A percentile compares a stretch with the other conserved stretches of the same genome.
These are phyloP conservation scores for Rhadinocentrus ornatus DNA, from an alignment of 2,797 vertebrate genomes.

Conservation along the genomic window DNA sequence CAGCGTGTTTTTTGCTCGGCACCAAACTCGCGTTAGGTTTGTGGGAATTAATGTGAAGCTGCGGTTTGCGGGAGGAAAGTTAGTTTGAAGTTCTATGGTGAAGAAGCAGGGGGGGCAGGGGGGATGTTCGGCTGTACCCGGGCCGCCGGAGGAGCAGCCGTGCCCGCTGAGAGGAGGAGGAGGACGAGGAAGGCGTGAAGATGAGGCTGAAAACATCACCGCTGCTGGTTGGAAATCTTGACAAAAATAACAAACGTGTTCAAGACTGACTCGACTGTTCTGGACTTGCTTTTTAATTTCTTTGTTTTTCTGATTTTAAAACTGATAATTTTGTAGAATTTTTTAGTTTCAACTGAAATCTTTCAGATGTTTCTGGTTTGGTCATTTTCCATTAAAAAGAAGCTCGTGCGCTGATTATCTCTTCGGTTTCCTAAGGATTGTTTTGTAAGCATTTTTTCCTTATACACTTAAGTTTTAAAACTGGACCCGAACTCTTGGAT, in stretches of 20 bases:
- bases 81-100: not conserved
- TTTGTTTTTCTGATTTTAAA: too few species aligned
- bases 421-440: not conserved
- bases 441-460: not conserved
- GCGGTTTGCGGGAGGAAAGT: accelerated
- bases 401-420: too few species aligned
- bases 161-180: constrained; percentile 1
- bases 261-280: not conserved
- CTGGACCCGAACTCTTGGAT: not conserved
- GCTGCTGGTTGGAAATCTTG: not conserved
- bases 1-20: not conserved
- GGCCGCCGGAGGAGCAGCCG: not conserved
- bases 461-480: not conserved
- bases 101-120: not conserved
- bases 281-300: not conserved
- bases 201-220: not conserved
- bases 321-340: too few species aligned
- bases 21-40: not conserved
- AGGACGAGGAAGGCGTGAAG: not conserved
- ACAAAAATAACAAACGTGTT: not conserved
- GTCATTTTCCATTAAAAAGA: not conserved
- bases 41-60: not conserved
- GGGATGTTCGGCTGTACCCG: not conserved
- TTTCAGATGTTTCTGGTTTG: not conserved
- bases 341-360: not conserved